Percentiles rank a stretch among this genome's conserved stretches.
Conservation (phyloP, 1,140 invertebrate species). For the Bombus sibiricus region DNA sequence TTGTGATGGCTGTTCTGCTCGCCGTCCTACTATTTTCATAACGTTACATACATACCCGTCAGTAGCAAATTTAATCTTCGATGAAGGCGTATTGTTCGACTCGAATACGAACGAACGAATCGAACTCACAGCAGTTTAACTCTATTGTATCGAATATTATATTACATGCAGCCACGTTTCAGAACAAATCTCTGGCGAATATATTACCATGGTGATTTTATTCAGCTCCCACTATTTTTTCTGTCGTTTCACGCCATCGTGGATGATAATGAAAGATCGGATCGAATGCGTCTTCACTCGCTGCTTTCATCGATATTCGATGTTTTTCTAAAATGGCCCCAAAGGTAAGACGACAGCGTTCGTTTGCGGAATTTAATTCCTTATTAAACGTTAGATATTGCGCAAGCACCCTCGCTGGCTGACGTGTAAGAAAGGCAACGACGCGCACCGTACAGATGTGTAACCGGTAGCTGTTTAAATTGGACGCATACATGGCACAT, state of each 20-base stretch:
- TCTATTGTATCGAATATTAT: conserved; percentile 47
- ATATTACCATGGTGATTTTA: conserved; percentile 14
- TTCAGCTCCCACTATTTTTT: not conserved
- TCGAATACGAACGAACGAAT: conserved; percentile 38
- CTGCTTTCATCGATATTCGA: not conserved
- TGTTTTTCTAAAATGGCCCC: too few species aligned
- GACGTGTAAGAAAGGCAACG: not conserved
- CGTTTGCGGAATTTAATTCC: not conserved
- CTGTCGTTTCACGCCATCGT: not conserved
- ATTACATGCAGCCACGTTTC: conserved; percentile 14
- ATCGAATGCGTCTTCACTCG: not conserved
- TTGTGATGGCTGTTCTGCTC: not conserved
- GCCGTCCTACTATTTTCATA: not conserved
- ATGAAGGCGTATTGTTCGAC: conserved; percentile 43
- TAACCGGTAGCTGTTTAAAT: conserved; percentile 21
- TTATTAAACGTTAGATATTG: not conserved
- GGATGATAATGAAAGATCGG: not conserved
- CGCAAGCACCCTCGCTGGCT: not conserved
- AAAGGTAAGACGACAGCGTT: not conserved
- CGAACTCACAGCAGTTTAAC: conserved; percentile 11
- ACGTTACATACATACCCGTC: conserved; percentile 5
- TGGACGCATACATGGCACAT: not conserved
- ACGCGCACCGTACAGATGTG: not conserved
- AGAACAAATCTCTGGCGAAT: conserved; percentile 29
- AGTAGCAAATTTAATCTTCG: conserved; percentile 31